phyloP scores from a whole-genome alignment of 2,113 vertebrate species.

The Phrynocephalus versicolor region DNA sequence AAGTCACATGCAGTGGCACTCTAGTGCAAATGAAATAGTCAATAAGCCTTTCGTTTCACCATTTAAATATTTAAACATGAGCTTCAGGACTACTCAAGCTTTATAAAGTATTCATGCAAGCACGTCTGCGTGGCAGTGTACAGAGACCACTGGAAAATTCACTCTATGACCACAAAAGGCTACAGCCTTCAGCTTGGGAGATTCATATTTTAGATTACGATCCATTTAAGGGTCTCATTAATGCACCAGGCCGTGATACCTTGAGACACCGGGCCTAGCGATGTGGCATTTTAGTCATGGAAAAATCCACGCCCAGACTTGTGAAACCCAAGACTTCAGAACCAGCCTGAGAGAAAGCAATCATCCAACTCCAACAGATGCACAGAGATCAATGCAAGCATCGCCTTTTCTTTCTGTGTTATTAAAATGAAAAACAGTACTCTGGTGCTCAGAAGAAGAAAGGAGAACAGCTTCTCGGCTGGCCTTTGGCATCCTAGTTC shows the following conservation, averaged over 20 bases:
- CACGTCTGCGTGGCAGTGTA: neutral
- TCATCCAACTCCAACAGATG: neutral
- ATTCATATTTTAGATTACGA: neutral
- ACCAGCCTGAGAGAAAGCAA: neutral
- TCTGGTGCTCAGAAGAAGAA: neutral
- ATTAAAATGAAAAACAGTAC: neutral
- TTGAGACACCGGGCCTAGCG: neutral
- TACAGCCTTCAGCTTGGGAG: neutral
- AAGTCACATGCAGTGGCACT: neutral
- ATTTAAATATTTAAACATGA: slow-evolving; percentile 7
- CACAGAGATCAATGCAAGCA: neutral
- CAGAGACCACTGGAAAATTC: neutral
- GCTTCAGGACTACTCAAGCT: neutral
- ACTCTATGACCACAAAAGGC: neutral
- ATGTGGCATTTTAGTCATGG: neutral
- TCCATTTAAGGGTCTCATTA: neutral
- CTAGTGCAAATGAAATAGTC: neutral
- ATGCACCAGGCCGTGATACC: too few species aligned
- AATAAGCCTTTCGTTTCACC: neutral
- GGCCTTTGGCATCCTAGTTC: neutral
- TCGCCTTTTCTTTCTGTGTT: neutral
- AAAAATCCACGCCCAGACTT: neutral
- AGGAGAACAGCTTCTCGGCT: neutral
- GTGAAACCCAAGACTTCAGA: neutral
- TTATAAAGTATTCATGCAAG: neutral